Evolutionary conservation across 2,888 invertebrate genomes (phyloP), one percentile per base, ranked within the genome.

Genomic region (Ametastegia equiseti): DNA sequence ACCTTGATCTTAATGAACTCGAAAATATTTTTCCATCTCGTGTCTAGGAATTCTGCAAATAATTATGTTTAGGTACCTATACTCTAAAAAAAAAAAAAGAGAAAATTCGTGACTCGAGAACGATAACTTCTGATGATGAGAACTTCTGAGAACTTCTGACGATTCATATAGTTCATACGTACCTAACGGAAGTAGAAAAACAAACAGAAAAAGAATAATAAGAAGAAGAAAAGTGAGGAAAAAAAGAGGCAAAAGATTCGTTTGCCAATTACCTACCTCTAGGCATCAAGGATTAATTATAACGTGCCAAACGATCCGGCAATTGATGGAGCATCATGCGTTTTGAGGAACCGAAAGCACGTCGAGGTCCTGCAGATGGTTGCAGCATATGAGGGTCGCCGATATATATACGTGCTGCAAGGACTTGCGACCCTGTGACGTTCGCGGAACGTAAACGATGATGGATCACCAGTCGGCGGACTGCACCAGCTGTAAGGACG

Each of bases 371-470:
- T 69, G 80, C 67, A 69, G 83, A 80, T 60, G 80, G 83, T 83
- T 81, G 84, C 81, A 33, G 39, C 9, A 75, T 33, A 60, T 81
- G 82, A 67, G 80, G 79, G 77, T 60, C 60, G 30, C 11, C 9
- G 6, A 9, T 6, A 42, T 11, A 30, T 27, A 30, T 27, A 30
- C 27, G 30, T 5, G 9, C 5, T 5, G 9, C 27, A 30, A 30
- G 57, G 30, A 60, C 60, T 60, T 60, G 60, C 60, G 30, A 60
- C 60, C 60, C 60, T 60, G 60, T 60, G 60, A 60, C 60, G 45
- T 30, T 71, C 83, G 83, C 82, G 84, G 83, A 84, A 83, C 84
- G 82, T 86, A 86, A 87, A 88, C 88, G 88, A 88, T 88, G 88
- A 88, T 88, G 87, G 85, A 88, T 88, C 86, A 87, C 82, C 83